Evolutionary conservation across 1,140 invertebrate genomes (phyloP).

Genomic region (Drosophila chauvacae): DNA sequence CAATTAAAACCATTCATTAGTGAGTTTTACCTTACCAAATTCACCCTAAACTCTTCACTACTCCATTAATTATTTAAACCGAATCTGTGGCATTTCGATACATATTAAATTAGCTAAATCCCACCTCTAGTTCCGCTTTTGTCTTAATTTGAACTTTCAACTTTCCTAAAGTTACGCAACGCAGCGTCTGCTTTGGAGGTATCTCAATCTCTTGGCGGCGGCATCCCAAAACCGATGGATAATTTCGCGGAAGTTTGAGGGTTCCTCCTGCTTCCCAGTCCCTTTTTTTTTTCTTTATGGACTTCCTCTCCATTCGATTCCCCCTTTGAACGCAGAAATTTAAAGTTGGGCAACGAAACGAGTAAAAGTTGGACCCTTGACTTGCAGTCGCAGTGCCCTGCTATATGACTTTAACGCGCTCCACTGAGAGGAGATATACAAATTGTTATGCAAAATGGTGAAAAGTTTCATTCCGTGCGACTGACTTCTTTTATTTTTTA

Average conservation of each 20-base stretch:
- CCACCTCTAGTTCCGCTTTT: slow-evolving; percentile 30
- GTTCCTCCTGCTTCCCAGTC: slow-evolving; percentile 21
- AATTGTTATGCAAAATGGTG: slow-evolving; percentile 83
- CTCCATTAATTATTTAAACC: neutral
- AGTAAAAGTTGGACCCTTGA: slow-evolving; percentile 79
- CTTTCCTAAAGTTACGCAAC: slow-evolving; percentile 45
- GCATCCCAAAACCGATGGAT: slow-evolving; percentile 26
- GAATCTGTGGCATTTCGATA: neutral
- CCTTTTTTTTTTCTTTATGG: slow-evolving; percentile 67
- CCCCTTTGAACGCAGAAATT: slow-evolving; percentile 47
- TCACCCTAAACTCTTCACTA: too few relatives aligned
- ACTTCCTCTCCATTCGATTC: slow-evolving; percentile 9
- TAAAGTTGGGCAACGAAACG: slow-evolving; percentile 78
- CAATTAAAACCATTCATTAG: neutral
- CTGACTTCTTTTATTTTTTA: slow-evolving; percentile 40
- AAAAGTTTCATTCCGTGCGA: slow-evolving; percentile 78
- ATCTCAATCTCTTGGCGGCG: slow-evolving; percentile 32
- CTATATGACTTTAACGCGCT: slow-evolving; percentile 75
- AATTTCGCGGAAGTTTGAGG: neutral
- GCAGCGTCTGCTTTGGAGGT: slow-evolving; percentile 6
- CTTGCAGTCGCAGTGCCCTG: slow-evolving; percentile 38
- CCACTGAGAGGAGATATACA: slow-evolving; percentile 82
- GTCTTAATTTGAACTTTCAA: slow-evolving; percentile 37
- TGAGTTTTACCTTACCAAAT: neutral
- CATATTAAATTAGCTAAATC: slow-evolving; percentile 13